Evolutionary conservation across 1,140 invertebrate genomes (phyloP), one percentile per base, ranked within the genome.

Genomic region (Drosophila oshimai): DNA sequence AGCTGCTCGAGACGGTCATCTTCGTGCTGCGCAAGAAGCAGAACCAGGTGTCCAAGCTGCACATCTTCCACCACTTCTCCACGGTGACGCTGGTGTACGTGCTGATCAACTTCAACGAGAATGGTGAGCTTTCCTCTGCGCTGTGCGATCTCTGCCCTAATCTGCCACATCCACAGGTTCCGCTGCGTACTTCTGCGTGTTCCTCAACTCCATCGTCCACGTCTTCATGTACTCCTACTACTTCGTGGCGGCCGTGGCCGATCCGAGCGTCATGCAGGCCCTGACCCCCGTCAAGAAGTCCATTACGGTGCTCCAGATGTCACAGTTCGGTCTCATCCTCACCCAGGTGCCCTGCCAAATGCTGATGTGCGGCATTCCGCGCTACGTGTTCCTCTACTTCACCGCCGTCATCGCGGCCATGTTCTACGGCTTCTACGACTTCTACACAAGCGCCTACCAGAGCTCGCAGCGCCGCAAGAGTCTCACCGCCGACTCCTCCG

Each of bases 171-270:
- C 4, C 12, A 18, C 91, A 93, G 96, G 96, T 73, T 95, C 95
- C 10, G 95, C 97, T 74, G 93, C 93, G 1, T 96, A 95, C 0
- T 93, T 97, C 17, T 94, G 96, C 0, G 94, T 95, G 2, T 83
- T 95, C 3, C 94, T 98, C 58, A 99, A 99, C 89, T 94, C 95
- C 51, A 93, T 93, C 53, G 93, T 96, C 1, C 93, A 92, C 92
- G 94, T 95, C 1, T 89, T 96, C 29, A 97, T 97, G 96, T 97
- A 98, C 86, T 90, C 93, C 0, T 97, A 97, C 89, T 98, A 98
- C 83, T 92, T 96, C 60, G 90, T 97, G 0, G 93, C 96, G 0
- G 95, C 96, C 3, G 91, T 97, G 34, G 96, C 96, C 3, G 90
- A 90, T 55, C 72, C 87, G 10, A 67, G 58, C 0, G 41, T 87